A percentile compares a stretch with the other conserved stretches of the same genome.
Evolutionary conservation across 2,888 invertebrate genomes (phyloP).

Genomic region (Diaphora mendica): DNA sequence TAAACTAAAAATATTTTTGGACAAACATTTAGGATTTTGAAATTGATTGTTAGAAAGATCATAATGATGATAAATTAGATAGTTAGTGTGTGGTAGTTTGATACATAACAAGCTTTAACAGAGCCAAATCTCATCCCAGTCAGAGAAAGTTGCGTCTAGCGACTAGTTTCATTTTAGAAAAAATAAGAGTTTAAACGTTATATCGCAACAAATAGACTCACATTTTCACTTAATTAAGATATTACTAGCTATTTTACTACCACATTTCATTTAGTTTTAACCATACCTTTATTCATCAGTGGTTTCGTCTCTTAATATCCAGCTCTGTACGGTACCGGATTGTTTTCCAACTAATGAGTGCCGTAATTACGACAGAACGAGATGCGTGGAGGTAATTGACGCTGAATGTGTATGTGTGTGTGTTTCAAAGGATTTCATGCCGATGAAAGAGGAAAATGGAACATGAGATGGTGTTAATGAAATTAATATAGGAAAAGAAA

Average conservation of each 20-base stretch:
- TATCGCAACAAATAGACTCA: too few relatives aligned
- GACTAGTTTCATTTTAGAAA: too few relatives aligned
- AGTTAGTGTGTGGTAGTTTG: too few relatives aligned
- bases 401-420: slow-evolving; percentile 16
- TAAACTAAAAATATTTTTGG: background rate
- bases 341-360: slow-evolving; percentile 57
- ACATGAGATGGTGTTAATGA: slow-evolving; percentile 3
- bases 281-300: slow-evolving; percentile 14
- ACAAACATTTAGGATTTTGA: background rate
- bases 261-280: background rate
- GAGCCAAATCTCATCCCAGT: background rate
- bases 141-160: too few relatives aligned
- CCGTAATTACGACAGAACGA: slow-evolving; percentile 56
- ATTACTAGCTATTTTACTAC: background rate
- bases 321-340: slow-evolving; percentile 42
- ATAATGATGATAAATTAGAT: background rate
- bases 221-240: background rate
- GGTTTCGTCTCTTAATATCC: slow-evolving; percentile 25
- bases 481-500: slow-evolving; percentile 7
- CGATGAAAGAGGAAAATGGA: slow-evolving; percentile 17
- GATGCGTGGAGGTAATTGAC: slow-evolving; percentile 47
- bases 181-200: too few relatives aligned
- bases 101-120: background rate
- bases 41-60: background rate
- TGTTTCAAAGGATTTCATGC: slow-evolving; percentile 15